Conservation (phyloP, 2,888 invertebrate genomes). For the Formica aserva region DNA sequence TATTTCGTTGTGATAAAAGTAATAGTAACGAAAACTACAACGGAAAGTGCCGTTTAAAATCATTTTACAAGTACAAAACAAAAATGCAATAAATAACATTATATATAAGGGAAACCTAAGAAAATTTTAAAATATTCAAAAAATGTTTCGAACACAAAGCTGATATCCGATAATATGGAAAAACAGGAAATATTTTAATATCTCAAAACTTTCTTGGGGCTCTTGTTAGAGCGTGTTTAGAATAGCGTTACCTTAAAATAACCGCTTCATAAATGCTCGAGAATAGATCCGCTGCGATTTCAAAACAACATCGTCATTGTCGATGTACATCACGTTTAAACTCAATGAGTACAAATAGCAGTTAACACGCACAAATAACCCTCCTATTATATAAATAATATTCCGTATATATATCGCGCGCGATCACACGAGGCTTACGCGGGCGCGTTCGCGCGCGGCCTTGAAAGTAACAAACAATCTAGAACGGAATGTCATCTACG, state of each 20-base stretch:
- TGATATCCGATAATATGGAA: neutral
- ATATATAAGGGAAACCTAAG: neutral
- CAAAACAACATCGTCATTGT: constrained; percentile 6
- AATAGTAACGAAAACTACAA: neutral
- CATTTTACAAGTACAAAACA: neutral
- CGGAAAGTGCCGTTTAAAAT: neutral
- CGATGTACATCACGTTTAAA: neutral
- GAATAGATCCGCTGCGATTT: neutral
- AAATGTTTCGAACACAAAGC: neutral
- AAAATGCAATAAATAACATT: neutral
- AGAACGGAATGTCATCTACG: neutral
- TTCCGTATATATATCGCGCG: constrained; percentile 9
- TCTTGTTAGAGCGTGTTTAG: neutral
- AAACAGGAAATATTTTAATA: neutral
- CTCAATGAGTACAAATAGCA: constrained; percentile 36
- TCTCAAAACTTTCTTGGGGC: neutral
- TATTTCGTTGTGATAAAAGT: neutral
- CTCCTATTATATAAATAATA: constrained; percentile 26
- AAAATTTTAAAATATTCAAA: neutral
- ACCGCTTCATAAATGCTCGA: neutral
- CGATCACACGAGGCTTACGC: neutral
- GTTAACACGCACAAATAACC: constrained; percentile 38
- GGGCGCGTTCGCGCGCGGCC: neutral
- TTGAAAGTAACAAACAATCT: neutral
- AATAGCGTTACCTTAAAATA: neutral